phyloP scores from a whole-genome alignment of 2,888 invertebrate species.

The Heliconius ethilla region DNA sequence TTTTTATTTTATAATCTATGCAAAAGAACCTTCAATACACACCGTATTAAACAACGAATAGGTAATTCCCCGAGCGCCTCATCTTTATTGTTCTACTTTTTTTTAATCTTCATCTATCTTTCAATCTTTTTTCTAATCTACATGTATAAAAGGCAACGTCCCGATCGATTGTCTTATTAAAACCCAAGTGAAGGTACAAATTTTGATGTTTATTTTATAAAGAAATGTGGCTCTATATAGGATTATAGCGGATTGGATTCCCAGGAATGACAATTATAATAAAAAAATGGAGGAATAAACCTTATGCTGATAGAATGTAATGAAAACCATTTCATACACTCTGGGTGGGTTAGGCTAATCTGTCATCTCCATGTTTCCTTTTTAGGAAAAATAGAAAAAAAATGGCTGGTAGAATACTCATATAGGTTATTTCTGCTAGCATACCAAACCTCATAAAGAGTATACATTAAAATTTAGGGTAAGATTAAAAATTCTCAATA shows the following conservation, averaged over 20 bases:
- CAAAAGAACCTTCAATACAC: constrained; percentile 10
- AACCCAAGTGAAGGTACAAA: not conserved
- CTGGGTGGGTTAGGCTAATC: too few relatives aligned
- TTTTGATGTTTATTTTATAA: constrained; percentile 1
- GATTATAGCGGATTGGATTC: not conserved
- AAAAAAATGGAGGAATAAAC: not conserved
- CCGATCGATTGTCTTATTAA: constrained; percentile 4
- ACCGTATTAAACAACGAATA: constrained; percentile 12
- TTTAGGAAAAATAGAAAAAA: not conserved
- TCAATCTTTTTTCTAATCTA: constrained; percentile 26
- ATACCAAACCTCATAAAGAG: too few relatives aligned
- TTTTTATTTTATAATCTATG: not conserved
- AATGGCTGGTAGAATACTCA: not conserved
- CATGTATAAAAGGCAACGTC: constrained; percentile 17
- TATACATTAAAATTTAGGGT: too few relatives aligned
- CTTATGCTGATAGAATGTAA: too few relatives aligned
- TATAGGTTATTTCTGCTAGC: too few relatives aligned
- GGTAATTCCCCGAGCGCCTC: constrained; percentile 22
- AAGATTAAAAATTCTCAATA: not conserved
- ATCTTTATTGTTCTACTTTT: constrained; percentile 16
- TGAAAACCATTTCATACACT: too few relatives aligned
- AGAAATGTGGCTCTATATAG: not conserved
- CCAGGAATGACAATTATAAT: not conserved
- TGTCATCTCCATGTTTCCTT: not conserved
- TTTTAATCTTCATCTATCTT: constrained; percentile 25